phyloP scores from a whole-genome alignment of 2,113 vertebrate species.

The Budorcas taxicolor region DNA sequence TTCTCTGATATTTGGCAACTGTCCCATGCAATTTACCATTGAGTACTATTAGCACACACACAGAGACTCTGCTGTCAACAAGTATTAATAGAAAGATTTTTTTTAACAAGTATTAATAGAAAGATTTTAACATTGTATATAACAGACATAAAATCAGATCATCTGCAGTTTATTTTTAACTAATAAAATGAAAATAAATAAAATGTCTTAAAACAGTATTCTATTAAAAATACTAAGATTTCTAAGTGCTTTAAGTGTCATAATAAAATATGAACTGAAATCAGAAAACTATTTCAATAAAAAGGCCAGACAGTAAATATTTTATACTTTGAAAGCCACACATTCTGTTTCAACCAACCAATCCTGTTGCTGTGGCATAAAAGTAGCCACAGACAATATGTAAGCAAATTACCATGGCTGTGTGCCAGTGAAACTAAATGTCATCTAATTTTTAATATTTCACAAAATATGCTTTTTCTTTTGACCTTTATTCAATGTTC shows the following conservation, averaged over 20 bases:
- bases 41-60: background rate
- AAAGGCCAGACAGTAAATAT: background rate
- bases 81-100: background rate
- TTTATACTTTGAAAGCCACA: background rate
- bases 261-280: background rate
- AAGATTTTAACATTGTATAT: background rate
- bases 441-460: background rate
- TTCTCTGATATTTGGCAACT: background rate
- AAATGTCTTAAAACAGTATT: background rate
- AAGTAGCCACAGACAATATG: background rate
- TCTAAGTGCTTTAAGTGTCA: background rate
- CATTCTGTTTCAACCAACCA: background rate
- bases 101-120: background rate
- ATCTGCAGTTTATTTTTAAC: background rate
- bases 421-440: background rate
- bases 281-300: constrained; percentile 7
- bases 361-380: background rate
- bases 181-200: constrained; percentile 1
- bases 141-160: background rate
- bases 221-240: background rate
- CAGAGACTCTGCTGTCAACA: background rate
- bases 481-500: constrained; percentile 8
- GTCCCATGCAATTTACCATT: background rate
- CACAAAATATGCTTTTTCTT: background rate
- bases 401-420: background rate